Conservation (phyloP, 1,140 invertebrate species). For the Diorhabda elongata region DNA sequence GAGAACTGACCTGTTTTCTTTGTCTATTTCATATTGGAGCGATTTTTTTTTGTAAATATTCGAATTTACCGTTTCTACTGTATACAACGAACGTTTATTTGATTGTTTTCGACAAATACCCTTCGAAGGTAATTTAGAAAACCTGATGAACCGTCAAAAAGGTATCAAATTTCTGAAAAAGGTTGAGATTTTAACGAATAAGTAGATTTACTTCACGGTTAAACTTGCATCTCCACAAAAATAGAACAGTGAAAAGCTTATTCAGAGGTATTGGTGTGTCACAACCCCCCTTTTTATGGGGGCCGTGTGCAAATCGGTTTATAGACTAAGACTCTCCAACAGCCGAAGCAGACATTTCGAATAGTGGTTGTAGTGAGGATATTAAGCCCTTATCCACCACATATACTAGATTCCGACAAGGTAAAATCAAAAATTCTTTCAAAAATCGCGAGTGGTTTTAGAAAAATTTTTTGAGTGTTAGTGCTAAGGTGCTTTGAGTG, state of each 20-base stretch:
- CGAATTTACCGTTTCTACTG: too few relatives aligned
- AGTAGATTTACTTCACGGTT: slow-evolving; percentile 34
- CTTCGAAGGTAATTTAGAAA: not conserved
- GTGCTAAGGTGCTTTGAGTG: slow-evolving; percentile 1
- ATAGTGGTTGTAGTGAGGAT: slow-evolving; percentile 47
- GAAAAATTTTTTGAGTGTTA: not conserved
- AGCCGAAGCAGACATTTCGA: slow-evolving; percentile 42
- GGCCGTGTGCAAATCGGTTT: slow-evolving; percentile 46
- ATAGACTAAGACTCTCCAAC: slow-evolving; percentile 44
- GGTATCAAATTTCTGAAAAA: slow-evolving; percentile 44
- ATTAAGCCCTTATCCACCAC: slow-evolving; percentile 37
- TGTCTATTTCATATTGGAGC: too few relatives aligned
- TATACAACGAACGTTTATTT: too few relatives aligned
- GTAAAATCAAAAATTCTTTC: slow-evolving; percentile 25
- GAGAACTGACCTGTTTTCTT: too few relatives aligned
- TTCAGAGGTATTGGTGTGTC: slow-evolving; percentile 31
- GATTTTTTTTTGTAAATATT: too few relatives aligned
- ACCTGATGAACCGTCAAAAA: not conserved
- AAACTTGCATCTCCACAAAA: slow-evolving; percentile 38
- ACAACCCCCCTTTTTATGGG: slow-evolving; percentile 35
- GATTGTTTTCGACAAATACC: too few relatives aligned
- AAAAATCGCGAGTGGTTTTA: slow-evolving; percentile 9
- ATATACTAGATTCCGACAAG: slow-evolving; percentile 45
- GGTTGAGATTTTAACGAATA: slow-evolving; percentile 43
- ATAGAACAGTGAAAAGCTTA: slow-evolving; percentile 40